Base-by-base conservation (phyloP, 1,140 invertebrate genomes). In the Bombus pascuorum region DNA sequence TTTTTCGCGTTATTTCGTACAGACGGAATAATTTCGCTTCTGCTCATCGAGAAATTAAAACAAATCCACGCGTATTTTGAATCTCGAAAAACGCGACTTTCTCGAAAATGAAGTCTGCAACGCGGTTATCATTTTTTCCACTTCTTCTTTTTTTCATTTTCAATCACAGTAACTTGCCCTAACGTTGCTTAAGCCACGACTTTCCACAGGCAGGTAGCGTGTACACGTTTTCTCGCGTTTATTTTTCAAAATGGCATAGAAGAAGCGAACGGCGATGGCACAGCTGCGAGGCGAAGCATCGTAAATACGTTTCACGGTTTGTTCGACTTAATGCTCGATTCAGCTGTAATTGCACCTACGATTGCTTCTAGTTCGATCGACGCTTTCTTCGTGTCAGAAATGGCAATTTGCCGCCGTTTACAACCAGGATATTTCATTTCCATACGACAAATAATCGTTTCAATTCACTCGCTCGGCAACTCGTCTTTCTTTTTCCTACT, bases 301-400 rank as follows among this genome's bases (percentile, higher is more conserved):
- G 25, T 72, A 71, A 80, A 71, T 47, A 47, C 77, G 44, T 32
- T 80, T 80, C 65, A 47, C 77, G 32, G 44, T 68, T 18, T 32
- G 68, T 34, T 42, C 79, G 34, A 81, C 37, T 81, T 59, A 59
- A 81, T 57, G 79, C 65, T 80, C 65, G 47, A 81, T 57, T 81
- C 79, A 39, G n/a, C 28, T 71, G 66, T 81, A 71, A 81, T 81
- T 25, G 62, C 76, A 18, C 1, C 34, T 37, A 39, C 34, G 44
- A 71, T 72, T 32, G 66, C 79, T 18, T 28, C 65, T 57, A 28
- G 34, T 71, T 71, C 47, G 66, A 65, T 78, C 76, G 39, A 44
- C n/a, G 22, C n/a, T 66, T 65, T 18, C 37, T 66, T 44, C 39
- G 15, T 15, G 10, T 22, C 12, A 34, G 78, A 80, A 57, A 28